phyloP scores from a whole-genome alignment of 1,140 invertebrate genomes.

The Liolophura sinensis region DNA sequence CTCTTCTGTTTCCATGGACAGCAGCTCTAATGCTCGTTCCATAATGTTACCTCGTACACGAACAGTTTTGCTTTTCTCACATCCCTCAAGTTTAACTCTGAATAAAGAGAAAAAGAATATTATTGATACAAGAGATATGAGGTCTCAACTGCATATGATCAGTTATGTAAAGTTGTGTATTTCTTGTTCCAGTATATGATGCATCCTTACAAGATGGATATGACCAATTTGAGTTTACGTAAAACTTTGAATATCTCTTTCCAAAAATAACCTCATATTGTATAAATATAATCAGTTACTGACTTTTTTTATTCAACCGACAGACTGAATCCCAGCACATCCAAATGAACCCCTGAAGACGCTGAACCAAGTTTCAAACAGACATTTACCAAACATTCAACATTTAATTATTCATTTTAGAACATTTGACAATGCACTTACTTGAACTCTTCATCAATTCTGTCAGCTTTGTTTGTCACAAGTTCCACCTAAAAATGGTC shows the following conservation, averaged over 20 bases:
- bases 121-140: not conserved
- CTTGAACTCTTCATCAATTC: not conserved
- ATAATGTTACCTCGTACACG: constrained; percentile 46
- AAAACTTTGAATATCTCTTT: too few relatives aligned
- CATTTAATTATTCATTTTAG: too few relatives aligned
- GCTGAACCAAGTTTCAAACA: too few relatives aligned
- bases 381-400: too few relatives aligned
- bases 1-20: constrained; percentile 39
- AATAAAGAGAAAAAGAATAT: constrained; percentile 9
- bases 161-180: not conserved
- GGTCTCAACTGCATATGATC: not conserved
- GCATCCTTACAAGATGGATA: too few relatives aligned
- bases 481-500: constrained; percentile 4
- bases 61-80: constrained; percentile 28
- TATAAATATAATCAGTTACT: too few relatives aligned
- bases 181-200: too few relatives aligned
- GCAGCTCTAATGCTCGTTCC: constrained; percentile 43
- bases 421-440: not conserved
- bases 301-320: too few relatives aligned
- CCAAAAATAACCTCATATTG: too few relatives aligned
- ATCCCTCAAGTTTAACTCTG: constrained; percentile 51
- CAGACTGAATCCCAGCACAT: too few relatives aligned
- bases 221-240: too few relatives aligned
- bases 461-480: not conserved
- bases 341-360: too few relatives aligned